Evolutionary conservation across 2,797 vertebrate species (phyloP).

Genomic region (Spheniscus humboldti): DNA sequence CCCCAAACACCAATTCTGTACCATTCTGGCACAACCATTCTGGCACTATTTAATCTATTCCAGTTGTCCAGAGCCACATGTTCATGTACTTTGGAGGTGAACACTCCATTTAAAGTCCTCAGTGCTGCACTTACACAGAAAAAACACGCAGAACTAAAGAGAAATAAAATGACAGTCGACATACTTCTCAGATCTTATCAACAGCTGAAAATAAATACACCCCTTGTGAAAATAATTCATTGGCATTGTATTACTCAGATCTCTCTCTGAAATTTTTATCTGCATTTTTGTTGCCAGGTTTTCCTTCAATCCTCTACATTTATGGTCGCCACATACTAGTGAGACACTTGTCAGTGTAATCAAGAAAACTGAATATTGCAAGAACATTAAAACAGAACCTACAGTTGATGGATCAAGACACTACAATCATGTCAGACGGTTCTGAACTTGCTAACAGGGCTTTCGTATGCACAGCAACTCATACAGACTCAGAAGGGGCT

Average conservation of each 20-base stretch:
- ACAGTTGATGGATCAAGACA: background rate
- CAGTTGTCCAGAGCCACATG: background rate
- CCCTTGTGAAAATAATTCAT: background rate
- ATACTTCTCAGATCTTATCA: background rate
- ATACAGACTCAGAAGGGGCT: background rate
- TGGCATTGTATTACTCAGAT: background rate
- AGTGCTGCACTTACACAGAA: background rate
- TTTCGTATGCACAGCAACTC: background rate
- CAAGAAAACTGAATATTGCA: background rate
- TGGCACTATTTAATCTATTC: background rate
- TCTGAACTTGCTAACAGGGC: background rate
- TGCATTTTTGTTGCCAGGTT: background rate
- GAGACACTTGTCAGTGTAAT: background rate
- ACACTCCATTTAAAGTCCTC: background rate
- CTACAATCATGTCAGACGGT: background rate
- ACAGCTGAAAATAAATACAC: background rate
- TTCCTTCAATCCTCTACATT: background rate
- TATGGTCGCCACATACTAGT: background rate
- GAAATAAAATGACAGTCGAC: background rate
- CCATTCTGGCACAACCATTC: background rate
- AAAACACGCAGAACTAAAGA: background rate
- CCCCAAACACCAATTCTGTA: background rate
- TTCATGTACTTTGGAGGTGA: background rate
- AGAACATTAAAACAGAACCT: background rate
- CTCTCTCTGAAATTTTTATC: background rate